Conservation (phyloP, 2,113 vertebrate genomes). For the Struthio camelus region DNA sequence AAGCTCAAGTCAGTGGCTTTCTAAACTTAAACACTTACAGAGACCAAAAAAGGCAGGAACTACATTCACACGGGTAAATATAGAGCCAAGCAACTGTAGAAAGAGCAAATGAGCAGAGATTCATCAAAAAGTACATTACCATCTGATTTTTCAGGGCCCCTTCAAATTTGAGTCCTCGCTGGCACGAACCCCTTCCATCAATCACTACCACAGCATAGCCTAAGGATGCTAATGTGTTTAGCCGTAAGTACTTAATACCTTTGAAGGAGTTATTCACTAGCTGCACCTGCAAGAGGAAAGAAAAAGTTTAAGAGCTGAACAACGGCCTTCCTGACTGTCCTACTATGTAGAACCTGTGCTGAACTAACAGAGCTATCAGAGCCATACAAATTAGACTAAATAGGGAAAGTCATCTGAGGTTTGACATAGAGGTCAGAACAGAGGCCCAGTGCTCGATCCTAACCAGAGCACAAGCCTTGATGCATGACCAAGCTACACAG, state of each 20-base stretch:
- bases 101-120: not conserved
- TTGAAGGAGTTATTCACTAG: slow-evolving; percentile 98
- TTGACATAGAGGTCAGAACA: not conserved
- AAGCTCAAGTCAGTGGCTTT: not conserved
- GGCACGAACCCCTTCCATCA: slow-evolving; percentile 93
- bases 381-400: not conserved
- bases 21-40: too few relatives aligned
- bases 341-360: not conserved
- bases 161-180: slow-evolving; percentile 93
- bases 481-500: fast-evolving
- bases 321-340: not conserved
- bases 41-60: not conserved
- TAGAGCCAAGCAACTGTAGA: not conserved
- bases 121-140: slow-evolving; percentile 71
- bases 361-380: not conserved
- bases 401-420: not conserved
- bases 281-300: slow-evolving; percentile 83
- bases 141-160: slow-evolving; percentile 97
- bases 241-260: slow-evolving; percentile 93
- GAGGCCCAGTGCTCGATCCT: not conserved
- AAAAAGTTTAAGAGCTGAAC: not conserved
- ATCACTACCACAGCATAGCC: slow-evolving; percentile 97
- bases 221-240: slow-evolving; percentile 93
- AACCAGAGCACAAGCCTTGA: not conserved
- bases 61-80: not conserved